Evolutionary conservation across 2,113 vertebrate species (phyloP), one percentile per base, ranked within the genome.

Genomic region (Paradisaea rubra): DNA sequence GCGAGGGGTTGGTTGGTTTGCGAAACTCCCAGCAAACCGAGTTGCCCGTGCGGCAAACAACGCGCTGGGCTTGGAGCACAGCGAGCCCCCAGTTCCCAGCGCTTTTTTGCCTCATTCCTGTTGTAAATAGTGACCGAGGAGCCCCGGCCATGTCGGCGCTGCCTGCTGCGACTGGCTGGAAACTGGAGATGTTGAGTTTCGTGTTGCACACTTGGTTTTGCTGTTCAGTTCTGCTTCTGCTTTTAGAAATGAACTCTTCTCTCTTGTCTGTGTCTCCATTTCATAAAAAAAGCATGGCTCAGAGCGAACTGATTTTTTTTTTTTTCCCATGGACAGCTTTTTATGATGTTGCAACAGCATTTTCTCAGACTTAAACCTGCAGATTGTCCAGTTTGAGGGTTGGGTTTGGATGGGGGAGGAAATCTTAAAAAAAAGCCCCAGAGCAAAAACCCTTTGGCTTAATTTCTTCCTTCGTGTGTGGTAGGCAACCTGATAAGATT

Each of bases 201-300:
- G 35, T 6, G 15, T 85, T 88, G 80, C 45, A n/a, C 78, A 42
- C 65, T 73, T 53, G 52, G 30, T 76, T 82, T 68, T 56, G 30
- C 92, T 10, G 4, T 59, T 69, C 19, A 54, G 54, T 86, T 95
- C 92, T 95, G 92, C 77, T 92, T 63, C 72, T 95, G 59, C 81
- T 86, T 89, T 91, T 80, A 37, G 80, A 78, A 53, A 14, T 35
- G 85, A 89, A 45, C 64, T 86, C 71, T 52, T 25, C n/a, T 66
- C 63, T 76, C 53, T 53, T 37, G 41, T 59, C 57, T 0, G 1
- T 17, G 13, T 63, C 71, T 89, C 59, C 64, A 47, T 95, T 95
- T 87, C 39, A 13, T 69, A 47, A 69, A n/a, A n/a, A 56, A 30
- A 66, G 27, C 3, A 2, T 50, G 81, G 72, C 61, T 80, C 20